Conservation (phyloP, 2,888 invertebrate genomes). For the Spisula solida region DNA sequence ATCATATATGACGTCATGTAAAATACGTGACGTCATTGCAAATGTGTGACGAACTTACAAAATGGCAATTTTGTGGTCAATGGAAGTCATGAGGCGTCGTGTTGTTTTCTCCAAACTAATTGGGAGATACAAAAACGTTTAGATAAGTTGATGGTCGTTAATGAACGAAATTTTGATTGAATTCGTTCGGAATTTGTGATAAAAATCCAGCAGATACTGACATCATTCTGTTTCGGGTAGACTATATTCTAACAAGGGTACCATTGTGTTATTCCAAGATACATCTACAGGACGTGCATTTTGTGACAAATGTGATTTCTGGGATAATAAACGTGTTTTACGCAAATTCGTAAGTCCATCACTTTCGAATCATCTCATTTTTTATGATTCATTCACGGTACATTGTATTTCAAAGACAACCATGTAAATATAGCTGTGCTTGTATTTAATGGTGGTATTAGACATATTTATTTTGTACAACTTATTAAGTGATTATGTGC, state of each 20-base stretch:
- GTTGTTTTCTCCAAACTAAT: neutral
- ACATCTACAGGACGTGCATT: neutral
- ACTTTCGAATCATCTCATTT: no score
- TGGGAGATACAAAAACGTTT: neutral
- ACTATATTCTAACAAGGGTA: neutral
- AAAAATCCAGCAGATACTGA: neutral
- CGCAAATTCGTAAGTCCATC: no score
- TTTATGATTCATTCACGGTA: no score
- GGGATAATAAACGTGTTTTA: neutral
- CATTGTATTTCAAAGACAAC: no score
- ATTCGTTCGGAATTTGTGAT: neutral
- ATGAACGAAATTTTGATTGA: neutral
- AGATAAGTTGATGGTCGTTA: neutral
- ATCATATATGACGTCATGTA: neutral
- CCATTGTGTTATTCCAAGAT: neutral
- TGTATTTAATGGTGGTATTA: no score
- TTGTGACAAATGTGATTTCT: neutral
- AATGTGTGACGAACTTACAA: neutral
- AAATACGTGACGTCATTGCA: no score
- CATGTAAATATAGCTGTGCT: no score
- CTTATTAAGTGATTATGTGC: no score
- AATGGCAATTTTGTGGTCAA: neutral
- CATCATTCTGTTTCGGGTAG: neutral
- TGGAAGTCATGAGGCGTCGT: neutral
- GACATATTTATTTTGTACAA: no score